Conservation (phyloP, 2,797 vertebrate genomes). For the Tinamus major region DNA sequence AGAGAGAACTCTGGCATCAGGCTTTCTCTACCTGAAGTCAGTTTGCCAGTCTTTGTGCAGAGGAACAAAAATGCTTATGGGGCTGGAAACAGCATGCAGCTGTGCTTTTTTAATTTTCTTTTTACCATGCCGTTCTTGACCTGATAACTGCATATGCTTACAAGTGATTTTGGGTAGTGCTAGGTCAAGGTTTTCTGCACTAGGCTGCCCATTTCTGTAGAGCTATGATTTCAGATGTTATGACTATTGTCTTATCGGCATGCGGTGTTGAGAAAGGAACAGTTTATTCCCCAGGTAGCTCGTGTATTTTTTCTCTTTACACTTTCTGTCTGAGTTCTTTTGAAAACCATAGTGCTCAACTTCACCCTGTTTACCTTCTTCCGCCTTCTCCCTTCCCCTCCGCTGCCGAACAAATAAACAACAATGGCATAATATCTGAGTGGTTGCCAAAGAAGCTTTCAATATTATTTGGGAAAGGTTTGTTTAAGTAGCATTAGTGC, state of each 20-base stretch:
- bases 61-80: neutral
- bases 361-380: too few relatives aligned
- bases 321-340: neutral
- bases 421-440: neutral
- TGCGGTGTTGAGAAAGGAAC: neutral
- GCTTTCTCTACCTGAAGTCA: neutral
- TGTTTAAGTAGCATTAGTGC: neutral
- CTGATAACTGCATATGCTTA: neutral
- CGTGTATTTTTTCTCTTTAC: neutral
- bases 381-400: fast-evolving
- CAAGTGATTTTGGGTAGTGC: neutral
- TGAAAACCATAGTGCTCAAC: neutral
- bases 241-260: neutral
- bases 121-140: neutral
- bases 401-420: neutral
- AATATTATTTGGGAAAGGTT: neutral
- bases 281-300: neutral
- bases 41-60: neutral
- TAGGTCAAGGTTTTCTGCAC: neutral
- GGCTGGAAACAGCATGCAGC: neutral
- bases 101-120: too few relatives aligned
- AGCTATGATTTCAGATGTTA: neutral
- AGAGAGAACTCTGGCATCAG: neutral
- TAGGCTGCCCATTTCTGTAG: neutral
- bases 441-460: neutral